Conservation (phyloP, 1,140 invertebrate genomes). For the Drosophila ironensis region DNA sequence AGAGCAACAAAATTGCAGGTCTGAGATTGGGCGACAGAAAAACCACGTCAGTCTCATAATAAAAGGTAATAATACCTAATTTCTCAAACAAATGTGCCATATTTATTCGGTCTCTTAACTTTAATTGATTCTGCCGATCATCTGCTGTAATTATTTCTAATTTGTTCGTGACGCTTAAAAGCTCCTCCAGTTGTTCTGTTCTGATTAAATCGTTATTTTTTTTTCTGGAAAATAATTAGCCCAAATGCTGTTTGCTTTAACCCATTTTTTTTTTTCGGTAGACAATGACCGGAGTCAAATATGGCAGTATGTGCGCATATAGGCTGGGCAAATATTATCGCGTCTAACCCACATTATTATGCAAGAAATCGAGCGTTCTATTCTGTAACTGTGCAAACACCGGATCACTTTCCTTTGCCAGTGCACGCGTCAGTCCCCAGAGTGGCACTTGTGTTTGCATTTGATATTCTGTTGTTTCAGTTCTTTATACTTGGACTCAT, state of each 20-base stretch:
- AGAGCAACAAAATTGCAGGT: no score
- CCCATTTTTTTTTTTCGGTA: not conserved
- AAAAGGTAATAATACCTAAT: no score
- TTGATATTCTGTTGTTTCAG: slow-evolving; percentile 48
- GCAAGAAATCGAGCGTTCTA: slow-evolving; percentile 58
- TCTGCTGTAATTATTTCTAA: not conserved
- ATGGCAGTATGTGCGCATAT: slow-evolving; percentile 38
- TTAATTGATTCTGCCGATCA: no score
- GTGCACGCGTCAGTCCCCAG: slow-evolving; percentile 48
- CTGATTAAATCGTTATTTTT: not conserved
- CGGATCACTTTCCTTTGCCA: slow-evolving; percentile 43
- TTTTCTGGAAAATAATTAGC: slow-evolving; percentile 21
- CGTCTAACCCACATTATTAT: slow-evolving; percentile 65
- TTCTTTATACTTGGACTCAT: slow-evolving; percentile 7
- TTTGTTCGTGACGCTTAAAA: not conserved
- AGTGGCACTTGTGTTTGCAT: slow-evolving; percentile 68
- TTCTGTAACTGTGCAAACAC: slow-evolving; percentile 62
- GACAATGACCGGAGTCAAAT: slow-evolving; percentile 5
- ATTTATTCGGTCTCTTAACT: no score
- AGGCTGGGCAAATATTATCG: slow-evolving; percentile 47
- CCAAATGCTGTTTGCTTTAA: slow-evolving; percentile 10
- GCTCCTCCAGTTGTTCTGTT: not conserved
- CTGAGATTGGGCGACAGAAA: no score
- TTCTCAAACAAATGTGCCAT: no score
- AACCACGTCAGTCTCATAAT: not conserved